phyloP scores from a whole-genome alignment of 2,888 invertebrate species.

The Andrena fulva region DNA sequence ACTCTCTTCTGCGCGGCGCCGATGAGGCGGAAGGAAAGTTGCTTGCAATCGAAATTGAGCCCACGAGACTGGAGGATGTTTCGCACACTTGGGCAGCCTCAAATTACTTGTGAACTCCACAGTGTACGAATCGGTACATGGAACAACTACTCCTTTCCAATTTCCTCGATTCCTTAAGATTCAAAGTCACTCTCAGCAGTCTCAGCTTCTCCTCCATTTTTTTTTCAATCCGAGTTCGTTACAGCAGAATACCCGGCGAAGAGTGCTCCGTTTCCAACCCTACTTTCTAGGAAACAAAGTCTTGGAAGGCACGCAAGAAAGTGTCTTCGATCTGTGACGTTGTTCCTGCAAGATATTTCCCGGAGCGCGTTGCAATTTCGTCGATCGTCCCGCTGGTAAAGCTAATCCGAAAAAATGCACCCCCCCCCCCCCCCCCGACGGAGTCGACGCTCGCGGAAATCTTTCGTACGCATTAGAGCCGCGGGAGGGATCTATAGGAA shows the following conservation, averaged over 20 bases:
- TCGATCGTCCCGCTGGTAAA: background rate
- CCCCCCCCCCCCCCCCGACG: background rate
- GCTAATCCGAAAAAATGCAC: constrained; percentile 28
- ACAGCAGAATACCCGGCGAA: too few relatives aligned
- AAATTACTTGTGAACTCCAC: too few relatives aligned
- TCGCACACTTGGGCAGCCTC: too few relatives aligned
- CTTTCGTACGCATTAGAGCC: constrained; percentile 27
- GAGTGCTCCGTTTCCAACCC: background rate
- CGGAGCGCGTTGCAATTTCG: background rate
- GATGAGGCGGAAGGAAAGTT: background rate
- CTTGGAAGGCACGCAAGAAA: too few relatives aligned
- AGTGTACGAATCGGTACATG: too few relatives aligned
- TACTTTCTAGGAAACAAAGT: too few relatives aligned
- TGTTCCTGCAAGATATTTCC: constrained; percentile 1
- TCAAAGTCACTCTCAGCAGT: too few relatives aligned
- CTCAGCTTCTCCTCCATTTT: too few relatives aligned
- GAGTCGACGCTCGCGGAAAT: constrained; percentile 27
- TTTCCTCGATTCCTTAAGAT: too few relatives aligned
- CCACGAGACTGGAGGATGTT: too few relatives aligned
- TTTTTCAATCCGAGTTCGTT: too few relatives aligned
- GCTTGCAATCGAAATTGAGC: background rate
- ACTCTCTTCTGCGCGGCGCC: background rate
- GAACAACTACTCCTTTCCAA: too few relatives aligned
- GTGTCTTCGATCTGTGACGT: background rate
- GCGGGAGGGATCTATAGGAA: constrained; percentile 31